Base-by-base conservation (phyloP, 2,113 vertebrate species). In the Hippotragus niger region DNA sequence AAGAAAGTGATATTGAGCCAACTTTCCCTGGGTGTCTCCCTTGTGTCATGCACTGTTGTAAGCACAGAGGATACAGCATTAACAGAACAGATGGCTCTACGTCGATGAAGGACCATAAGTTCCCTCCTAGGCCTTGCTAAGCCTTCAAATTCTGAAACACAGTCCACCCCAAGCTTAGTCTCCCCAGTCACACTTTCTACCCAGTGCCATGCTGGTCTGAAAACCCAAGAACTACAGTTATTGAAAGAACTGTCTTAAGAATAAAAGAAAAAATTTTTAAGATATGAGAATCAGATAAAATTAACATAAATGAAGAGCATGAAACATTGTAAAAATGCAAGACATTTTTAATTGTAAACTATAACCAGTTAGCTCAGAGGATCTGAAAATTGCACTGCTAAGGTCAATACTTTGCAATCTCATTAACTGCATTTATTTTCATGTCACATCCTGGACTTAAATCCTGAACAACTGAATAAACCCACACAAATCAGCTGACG, bases 341-440 rank as follows among this genome's bases (percentile, higher is more conserved):
- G 58, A 5, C 74, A 84, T 83, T 93, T 94, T 74, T 36, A 33
- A 93, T 83, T 47, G 17, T 33, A 83, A 52, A 88, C n/a, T 87
- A 80, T 74, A 93, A 33, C 82, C 90, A 93, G 5, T 94, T 60
- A 81, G 19, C 36, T 52, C 74, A 95, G 47, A 92, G 90, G 52
- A 96, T 89, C n/a, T 76, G 80, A 83, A 96, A 96, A 81, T 2
- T 67, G 36, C 80, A 58, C 55, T 64, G 57, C 57, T 67, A 25
- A 96, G 53, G 52, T 91, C 92, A 94, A 82, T 67, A 88, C 27
- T 43, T 19, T 80, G 33, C 25, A 27, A 50, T 84, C 67, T 91
- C 91, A 94, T 17, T 90, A 64, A 64, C 25, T 91, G 27, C n/a
- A 85, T 89, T 88, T 93, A 90, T 90, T 58, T 47, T 88, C 83